Evolutionary conservation across 2,113 vertebrate genomes (phyloP), one percentile per base, ranked within the genome.

Genomic region (Opisthocomus hoazin): DNA sequence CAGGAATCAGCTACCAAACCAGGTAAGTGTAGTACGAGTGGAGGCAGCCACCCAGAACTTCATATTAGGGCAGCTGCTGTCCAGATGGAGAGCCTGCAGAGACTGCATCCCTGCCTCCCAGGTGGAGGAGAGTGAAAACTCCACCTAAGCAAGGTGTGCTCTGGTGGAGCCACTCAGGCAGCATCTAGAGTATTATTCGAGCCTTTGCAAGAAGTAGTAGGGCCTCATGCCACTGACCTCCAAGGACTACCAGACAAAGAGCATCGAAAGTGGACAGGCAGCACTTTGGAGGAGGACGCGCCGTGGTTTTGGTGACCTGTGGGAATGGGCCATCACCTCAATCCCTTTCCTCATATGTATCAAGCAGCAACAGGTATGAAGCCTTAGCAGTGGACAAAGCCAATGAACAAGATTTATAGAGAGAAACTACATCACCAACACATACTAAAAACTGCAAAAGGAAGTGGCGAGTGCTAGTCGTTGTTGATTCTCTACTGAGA

Each of bases 141-240:
- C 13, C 10, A 16, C 41, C 37, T 45, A 24, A n/a, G 54, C 71
- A 75, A 45, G 53, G 24, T 45, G 41, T 9, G 24, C 12, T 21
- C 18, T 45, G 39, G 30, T 45, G 17, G 23, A 56, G 23, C 23
- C 53, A 15, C 32, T 74, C 39, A 21, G 13, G 32, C 39, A 58
- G 53, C 5, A 6, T 23, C 32, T 57, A n/a, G 22, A 53, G 27
- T 22, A 32, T 26, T 73, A 34, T 20, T n/a, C 2, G 1, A 43
- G 23, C 6, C 12, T 56, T 56, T 43, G 37, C 51, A 43, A 34
- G 37, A 39, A 51, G 50, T 41, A 34, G 29, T 24, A 54, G 29
- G 8, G 29, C 29, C 37, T 15, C 1, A 0, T 54, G 69, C 6
- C 15, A 5, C 37, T 18, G 15, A 54, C 29, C 21, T 41, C 69